Base-by-base conservation (phyloP, 1,140 invertebrate species). In the Zeugodacus cucurbitae region DNA sequence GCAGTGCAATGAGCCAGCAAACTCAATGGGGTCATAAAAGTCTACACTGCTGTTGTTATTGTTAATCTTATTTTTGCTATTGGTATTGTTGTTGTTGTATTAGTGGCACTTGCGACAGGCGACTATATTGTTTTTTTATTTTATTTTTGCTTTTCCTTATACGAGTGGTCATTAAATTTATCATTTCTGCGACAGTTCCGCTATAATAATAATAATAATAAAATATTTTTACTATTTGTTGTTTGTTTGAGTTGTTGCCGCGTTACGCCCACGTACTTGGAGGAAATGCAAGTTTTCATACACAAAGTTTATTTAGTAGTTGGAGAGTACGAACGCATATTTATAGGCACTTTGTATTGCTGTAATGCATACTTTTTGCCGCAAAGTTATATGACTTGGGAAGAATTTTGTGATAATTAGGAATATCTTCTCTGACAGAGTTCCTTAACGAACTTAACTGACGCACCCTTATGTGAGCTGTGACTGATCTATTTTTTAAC, bases 131-230 rank as follows among this genome's bases (percentile, higher is more conserved):
- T 34, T 5, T 41, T 41, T 74, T 74, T 54, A 54, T 54, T 54
- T 11, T 34, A 1, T 41, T 41, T 74, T 74, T 32, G 32, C 0
- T 41, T 29, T 74, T 34, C 14, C 67, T 29, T 41, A 29, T 29
- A 29, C 41, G 74, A 82, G 41, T 82, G 74, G 74, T 82, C 74
- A 82, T 82, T 82, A 82, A 82, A 82, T 82, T 82, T 82, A 82
- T 82, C 41, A 82, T 82, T 48, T 44, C 11, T 48, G 74, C 74
- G 74, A 82, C 74, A 29, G 74, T 82, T 82, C 44, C 44, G 44
- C 44, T 82, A 82, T 82, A 48, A 82, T 54, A 82, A 48, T 82
- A 44, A 44, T 37, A 82, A 48, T 70, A 70, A 32, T 70, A 70
- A 32, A 70, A 26, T 82, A 26, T 48, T 48, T 82, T 82, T 82